These are phyloP conservation scores for Halisarca cf. caerulea DNA, from an alignment of 37 sponge, comb jelly and placozoan species.

Conservation along the genomic window DNA sequence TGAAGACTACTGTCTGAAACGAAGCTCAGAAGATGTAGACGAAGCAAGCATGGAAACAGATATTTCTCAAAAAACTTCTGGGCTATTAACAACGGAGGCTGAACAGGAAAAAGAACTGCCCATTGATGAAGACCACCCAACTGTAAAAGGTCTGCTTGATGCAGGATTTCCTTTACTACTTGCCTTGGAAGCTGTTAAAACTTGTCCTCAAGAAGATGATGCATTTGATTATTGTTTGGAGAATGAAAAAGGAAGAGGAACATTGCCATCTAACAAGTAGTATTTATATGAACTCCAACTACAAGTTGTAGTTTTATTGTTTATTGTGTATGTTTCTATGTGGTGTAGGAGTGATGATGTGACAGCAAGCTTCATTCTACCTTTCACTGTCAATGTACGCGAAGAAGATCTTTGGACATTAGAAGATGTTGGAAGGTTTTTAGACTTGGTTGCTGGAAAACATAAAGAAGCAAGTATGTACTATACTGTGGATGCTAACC, in stretches of 20 bases:
- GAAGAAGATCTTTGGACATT: constrained; percentile 5
- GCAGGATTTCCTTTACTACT: background rate
- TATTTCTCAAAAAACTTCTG: too few relatives aligned
- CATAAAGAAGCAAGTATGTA: background rate
- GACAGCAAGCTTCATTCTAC: background rate
- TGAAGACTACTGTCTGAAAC: background rate
- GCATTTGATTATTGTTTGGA: constrained; percentile 12
- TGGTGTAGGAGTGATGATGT: background rate
- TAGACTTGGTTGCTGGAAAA: background rate
- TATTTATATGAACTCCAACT: too few relatives aligned
- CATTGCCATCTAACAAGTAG: too few relatives aligned
- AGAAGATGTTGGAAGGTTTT: constrained; percentile 6
- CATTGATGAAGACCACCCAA: constrained; percentile 8
- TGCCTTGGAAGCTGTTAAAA: constrained; percentile 14
- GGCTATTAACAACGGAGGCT: too few relatives aligned
- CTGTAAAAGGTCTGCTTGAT: background rate
- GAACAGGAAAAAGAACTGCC: too few relatives aligned
- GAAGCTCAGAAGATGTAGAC: background rate
- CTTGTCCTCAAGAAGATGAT: background rate
- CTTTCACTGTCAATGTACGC: constrained; percentile 6
- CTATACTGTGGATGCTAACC: too few relatives aligned
- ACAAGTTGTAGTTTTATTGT: too few relatives aligned
- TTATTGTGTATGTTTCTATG: too few relatives aligned
- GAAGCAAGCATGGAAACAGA: background rate
- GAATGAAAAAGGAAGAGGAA: too few relatives aligned